Conservation (phyloP, 2,113 vertebrate species). For the Odobenus rosmarus region DNA sequence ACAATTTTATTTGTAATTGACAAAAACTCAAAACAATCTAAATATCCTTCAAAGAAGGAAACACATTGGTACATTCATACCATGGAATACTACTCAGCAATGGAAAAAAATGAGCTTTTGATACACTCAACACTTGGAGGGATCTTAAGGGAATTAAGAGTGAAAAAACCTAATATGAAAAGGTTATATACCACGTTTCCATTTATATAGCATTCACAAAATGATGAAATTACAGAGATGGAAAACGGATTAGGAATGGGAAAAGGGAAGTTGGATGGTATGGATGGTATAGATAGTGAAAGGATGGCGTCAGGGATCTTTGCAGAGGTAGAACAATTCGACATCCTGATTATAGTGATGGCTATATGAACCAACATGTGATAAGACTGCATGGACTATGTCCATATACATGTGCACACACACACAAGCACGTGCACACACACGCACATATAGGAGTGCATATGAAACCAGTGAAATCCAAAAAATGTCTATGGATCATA, state of each 20-base stretch:
- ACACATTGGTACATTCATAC: background rate
- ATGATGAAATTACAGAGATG: background rate
- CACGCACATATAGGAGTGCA: background rate
- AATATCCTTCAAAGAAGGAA: background rate
- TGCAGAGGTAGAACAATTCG: background rate
- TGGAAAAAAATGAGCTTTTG: background rate
- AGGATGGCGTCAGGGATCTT: background rate
- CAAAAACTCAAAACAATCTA: background rate
- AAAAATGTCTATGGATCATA: background rate
- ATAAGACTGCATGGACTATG: background rate
- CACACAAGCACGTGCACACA: background rate
- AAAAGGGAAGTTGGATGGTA: accelerated
- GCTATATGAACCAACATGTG: background rate
- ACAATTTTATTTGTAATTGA: background rate
- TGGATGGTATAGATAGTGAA: background rate
- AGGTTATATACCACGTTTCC: background rate
- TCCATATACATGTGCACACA: accelerated
- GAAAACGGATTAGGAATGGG: background rate
- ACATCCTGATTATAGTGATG: background rate
- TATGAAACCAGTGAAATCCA: background rate
- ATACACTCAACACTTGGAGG: background rate
- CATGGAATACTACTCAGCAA: background rate
- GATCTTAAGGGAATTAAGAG: background rate
- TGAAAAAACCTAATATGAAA: background rate
- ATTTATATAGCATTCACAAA: background rate